These are phyloP conservation scores for Musca vetustissima DNA, from an alignment of 1,140 invertebrate species.

Conservation along the genomic window DNA sequence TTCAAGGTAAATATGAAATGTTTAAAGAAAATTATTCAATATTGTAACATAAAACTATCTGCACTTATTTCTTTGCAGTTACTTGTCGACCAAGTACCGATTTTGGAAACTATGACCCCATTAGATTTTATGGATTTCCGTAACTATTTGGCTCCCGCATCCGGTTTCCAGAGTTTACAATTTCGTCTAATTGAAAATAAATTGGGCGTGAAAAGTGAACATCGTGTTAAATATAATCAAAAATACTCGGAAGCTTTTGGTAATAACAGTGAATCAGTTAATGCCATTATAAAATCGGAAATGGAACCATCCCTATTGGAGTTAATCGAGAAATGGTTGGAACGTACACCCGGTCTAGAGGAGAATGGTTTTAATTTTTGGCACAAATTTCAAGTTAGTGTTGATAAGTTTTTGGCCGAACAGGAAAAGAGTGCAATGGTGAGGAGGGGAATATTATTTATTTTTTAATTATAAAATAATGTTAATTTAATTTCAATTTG, in stretches of 20 bases:
- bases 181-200: constrained; percentile 97
- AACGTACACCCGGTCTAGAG: constrained; percentile 89
- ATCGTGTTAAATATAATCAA: constrained; percentile 91
- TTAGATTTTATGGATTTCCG: constrained; percentile 97
- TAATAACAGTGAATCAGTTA: constrained; percentile 70
- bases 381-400: constrained; percentile 82
- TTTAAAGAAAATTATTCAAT: too few species aligned
- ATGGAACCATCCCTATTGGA: constrained; percentile 79
- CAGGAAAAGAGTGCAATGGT: constrained; percentile 58
- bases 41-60: too few species aligned
- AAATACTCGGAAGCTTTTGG: constrained; percentile 87
- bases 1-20: constrained; percentile 74
- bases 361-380: constrained; percentile 88
- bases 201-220: constrained; percentile 85
- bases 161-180: constrained; percentile 96
- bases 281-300: constrained; percentile 76
- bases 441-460: background rate
- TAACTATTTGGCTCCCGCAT: constrained; percentile 88
- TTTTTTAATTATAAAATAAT: background rate
- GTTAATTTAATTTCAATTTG: background rate
- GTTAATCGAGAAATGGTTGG: constrained; percentile 89
- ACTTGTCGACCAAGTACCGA: constrained; percentile 94
- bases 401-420: constrained; percentile 72
- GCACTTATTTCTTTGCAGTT: constrained; percentile 63
- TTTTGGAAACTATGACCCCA: constrained; percentile 97